Percentiles rank a stretch among this genome's conserved stretches.
phyloP scores from a whole-genome alignment of 2,888 invertebrate genomes.

The Phengaris alcon region DNA sequence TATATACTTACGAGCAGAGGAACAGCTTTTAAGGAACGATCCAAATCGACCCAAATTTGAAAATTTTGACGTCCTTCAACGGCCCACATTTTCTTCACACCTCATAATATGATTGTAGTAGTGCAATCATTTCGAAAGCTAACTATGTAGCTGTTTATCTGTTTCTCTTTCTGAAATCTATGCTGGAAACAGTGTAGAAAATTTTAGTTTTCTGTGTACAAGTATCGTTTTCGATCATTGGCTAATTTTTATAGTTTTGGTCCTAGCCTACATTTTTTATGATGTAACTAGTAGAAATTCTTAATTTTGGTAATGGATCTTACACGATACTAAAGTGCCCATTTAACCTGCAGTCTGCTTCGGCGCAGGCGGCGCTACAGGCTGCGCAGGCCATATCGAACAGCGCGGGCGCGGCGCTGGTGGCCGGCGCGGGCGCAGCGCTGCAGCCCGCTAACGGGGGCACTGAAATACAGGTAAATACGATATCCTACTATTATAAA shows the following conservation, averaged over 20 bases:
- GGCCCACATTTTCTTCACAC: no score
- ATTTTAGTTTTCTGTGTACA: not conserved
- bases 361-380: slow-evolving; percentile 91
- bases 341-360: slow-evolving; percentile 84
- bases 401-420: slow-evolving; percentile 80
- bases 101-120: no score
- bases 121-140: no score
- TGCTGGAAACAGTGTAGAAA: no score
- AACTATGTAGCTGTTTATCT: no score
- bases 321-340: slow-evolving; percentile 28
- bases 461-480: slow-evolving; percentile 76
- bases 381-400: slow-evolving; percentile 89
- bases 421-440: slow-evolving; percentile 82
- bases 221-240: slow-evolving; percentile 12
- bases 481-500: not conserved
- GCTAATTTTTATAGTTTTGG: not conserved
- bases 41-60: no score
- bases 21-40: no score
- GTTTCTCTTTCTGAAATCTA: no score
- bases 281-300: no score
- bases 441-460: slow-evolving; percentile 78
- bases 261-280: no score
- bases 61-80: no score
- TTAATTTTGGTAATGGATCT: slow-evolving; percentile 1
- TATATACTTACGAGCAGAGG: no score